Evolutionary conservation across 2,113 vertebrate species (phyloP), one percentile per base, ranked within the genome.

Genomic region (Scolopax mira): DNA sequence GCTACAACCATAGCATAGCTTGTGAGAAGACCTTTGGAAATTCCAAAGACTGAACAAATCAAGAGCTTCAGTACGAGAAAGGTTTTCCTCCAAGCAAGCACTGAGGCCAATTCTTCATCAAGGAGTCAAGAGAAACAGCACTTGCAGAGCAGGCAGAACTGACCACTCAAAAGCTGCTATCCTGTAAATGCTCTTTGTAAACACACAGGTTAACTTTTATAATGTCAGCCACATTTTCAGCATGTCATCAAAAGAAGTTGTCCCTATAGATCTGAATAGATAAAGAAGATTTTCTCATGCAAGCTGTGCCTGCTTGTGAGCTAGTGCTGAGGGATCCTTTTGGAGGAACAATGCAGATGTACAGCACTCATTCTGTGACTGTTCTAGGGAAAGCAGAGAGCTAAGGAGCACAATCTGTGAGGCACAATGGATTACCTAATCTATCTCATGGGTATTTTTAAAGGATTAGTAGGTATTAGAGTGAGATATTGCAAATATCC

Each of bases 391-490:
- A 93, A 78, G 58, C 33, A 71, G 87, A 28, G 74, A 83, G 35
- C 61, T 95, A 72, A 79, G 65, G 65, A 89, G 57, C 44, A 85
- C 94, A 87, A 6, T 90, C 89, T 77, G 62, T 72, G 91, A 94
- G 86, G 84, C 87, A 78, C 84, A 88, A 75, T 83, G 91, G 71
- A 94, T 94, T 93, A 83, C 81, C 67, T 79, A 83, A 96, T 89
- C 83, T 90, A 78, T 22, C 94, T 91, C 94, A 52, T 62, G 85
- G 93, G 95, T 49, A 70, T 92, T 95, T 96, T 94, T 92, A 96
- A 95, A 89, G 78, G 90, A 96, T 96, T 95, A 95, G 93, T 72
- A 79, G 83, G 83, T 89, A 95, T 96, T 95, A 96, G 85, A 88
- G 54, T 78, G 79, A 89, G 81, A 94, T 95, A 85, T 67, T 77